Evolutionary conservation across 2,797 vertebrate species (phyloP).

Genomic region (Sebastes hubbsi): DNA sequence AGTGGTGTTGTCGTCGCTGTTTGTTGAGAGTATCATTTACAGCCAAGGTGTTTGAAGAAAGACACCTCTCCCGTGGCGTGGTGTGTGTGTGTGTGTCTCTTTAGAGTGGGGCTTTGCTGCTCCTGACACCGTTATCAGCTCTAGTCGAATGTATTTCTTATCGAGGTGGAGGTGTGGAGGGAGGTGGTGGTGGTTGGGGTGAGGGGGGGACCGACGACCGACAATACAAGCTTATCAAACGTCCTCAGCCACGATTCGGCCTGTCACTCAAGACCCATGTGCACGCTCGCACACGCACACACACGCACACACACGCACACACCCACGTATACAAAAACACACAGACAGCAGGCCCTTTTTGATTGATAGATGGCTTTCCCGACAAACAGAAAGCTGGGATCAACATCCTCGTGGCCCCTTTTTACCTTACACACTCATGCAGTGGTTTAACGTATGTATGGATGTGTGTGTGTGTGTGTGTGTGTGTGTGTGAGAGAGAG

Average conservation of each 20-base stretch:
- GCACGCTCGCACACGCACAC: conserved; percentile 2
- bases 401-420: conserved; percentile 94
- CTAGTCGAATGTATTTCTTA: conserved; percentile 99
- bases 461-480: background rate
- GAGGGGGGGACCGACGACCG: conserved; percentile 33
- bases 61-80: conserved; percentile 83
- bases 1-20: conserved; percentile 78
- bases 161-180: conserved; percentile 83
- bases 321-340: conserved; percentile 17
- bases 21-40: conserved; percentile 95
- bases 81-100: conserved; percentile 78
- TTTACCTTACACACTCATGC: conserved; percentile 77
- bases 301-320: conserved; percentile 9
- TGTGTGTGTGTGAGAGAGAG: conserved; percentile 43
- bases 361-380: conserved; percentile 99
- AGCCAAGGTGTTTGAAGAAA: conserved; percentile 84
- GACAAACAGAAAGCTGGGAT: conserved; percentile 97
- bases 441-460: conserved; percentile 35
- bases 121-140: conserved; percentile 93
- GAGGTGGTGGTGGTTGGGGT: conserved; percentile 63
- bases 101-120: conserved; percentile 90
- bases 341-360: conserved; percentile 68
- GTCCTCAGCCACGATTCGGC: conserved; percentile 96
- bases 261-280: conserved; percentile 92
- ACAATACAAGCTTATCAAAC: conserved; percentile 99